Evolutionary conservation across 2,797 vertebrate species (phyloP).

Genomic region (Enteromius thamalakanensis): DNA sequence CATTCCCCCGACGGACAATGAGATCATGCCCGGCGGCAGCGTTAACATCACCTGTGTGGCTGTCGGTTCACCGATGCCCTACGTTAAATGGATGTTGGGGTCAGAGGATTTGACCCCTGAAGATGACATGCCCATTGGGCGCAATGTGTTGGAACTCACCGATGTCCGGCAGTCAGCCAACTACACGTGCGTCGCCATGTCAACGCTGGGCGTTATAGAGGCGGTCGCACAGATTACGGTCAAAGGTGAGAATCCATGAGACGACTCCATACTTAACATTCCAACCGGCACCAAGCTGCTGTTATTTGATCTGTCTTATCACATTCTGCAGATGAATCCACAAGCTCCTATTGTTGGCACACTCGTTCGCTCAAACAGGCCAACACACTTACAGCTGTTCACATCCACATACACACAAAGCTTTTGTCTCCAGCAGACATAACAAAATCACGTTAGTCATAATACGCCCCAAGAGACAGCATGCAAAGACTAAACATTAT

Average conservation of each 20-base stretch:
- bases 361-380: background rate
- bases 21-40: slow-evolving; percentile 99
- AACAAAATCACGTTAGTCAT: slow-evolving; percentile 77
- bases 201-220: slow-evolving; percentile 97
- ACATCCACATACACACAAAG: slow-evolving; percentile 42
- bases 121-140: slow-evolving; percentile 99
- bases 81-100: slow-evolving; percentile 99
- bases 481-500: slow-evolving; percentile 76
- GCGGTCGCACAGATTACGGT: slow-evolving; percentile 98
- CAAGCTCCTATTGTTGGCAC: slow-evolving; percentile 4
- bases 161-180: slow-evolving; percentile 98
- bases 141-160: slow-evolving; percentile 96
- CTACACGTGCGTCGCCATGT: slow-evolving; percentile 99
- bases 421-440: slow-evolving; percentile 67
- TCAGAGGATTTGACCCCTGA: slow-evolving; percentile 97
- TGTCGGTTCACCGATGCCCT: slow-evolving; percentile 98
- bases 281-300: background rate
- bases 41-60: slow-evolving; percentile 99
- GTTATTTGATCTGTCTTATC: slow-evolving; percentile 6
- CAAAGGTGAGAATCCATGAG: slow-evolving; percentile 83
- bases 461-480: slow-evolving; percentile 73
- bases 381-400: slow-evolving; percentile 25
- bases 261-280: background rate
- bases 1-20: slow-evolving; percentile 97
- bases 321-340: slow-evolving; percentile 19